phyloP scores from a whole-genome alignment of 1,140 invertebrate species.

The Hestina assimilis region DNA sequence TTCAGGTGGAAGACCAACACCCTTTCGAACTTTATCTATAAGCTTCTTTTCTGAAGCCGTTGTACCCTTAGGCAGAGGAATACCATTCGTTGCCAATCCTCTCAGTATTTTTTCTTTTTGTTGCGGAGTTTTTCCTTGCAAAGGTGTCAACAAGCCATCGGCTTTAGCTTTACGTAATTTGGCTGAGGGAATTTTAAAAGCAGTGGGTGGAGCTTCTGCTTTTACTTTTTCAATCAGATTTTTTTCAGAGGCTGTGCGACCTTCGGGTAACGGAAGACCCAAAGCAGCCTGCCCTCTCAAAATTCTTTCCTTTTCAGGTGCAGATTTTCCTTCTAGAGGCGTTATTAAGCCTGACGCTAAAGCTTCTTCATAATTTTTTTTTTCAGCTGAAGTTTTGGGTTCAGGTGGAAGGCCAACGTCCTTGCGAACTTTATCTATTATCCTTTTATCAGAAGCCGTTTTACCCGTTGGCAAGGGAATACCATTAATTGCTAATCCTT shows the following conservation, averaged over 20 bases:
- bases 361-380: conserved; percentile 29
- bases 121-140: conserved; percentile 26
- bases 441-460: conserved; percentile 32
- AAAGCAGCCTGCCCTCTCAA: conserved; percentile 29
- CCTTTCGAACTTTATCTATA: conserved; percentile 30
- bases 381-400: conserved; percentile 21
- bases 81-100: conserved; percentile 25
- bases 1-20: conserved; percentile 32
- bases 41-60: conserved; percentile 34
- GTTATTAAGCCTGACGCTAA: conserved; percentile 22
- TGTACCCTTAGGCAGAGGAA: conserved; percentile 32
- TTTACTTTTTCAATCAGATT: conserved; percentile 26
- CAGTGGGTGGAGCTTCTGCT: background rate
- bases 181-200: conserved; percentile 6
- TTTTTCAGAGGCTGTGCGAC: conserved; percentile 13
- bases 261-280: conserved; percentile 26
- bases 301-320: conserved; percentile 32
- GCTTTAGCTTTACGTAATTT: conserved; percentile 26
- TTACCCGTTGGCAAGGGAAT: conserved; percentile 29
- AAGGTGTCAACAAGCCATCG: conserved; percentile 27
- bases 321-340: conserved; percentile 35
- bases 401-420: conserved; percentile 14
- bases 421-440: conserved; percentile 19
- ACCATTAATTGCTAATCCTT: conserved; percentile 12
- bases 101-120: conserved; percentile 33